A percentile compares a stretch with the other conserved stretches of the same genome.
phyloP scores from a whole-genome alignment of 2,888 invertebrate genomes.

The Tetragonisca angustula region DNA sequence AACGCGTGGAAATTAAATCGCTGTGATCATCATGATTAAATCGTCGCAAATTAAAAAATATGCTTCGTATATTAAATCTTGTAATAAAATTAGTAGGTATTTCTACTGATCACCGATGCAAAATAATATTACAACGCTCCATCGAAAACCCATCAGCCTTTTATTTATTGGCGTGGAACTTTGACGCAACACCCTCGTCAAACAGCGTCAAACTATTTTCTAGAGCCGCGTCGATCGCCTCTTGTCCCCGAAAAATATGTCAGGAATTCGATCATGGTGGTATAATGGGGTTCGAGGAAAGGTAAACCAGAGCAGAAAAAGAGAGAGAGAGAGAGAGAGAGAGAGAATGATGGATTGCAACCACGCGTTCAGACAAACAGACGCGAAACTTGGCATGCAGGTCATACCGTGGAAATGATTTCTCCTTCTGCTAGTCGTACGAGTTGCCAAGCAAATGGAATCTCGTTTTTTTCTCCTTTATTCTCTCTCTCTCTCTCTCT shows the following conservation, averaged over 20 bases:
- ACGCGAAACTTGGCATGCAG: slow-evolving; percentile 59
- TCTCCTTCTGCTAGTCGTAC: slow-evolving; percentile 42
- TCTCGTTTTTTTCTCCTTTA: background rate
- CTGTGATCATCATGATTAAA: too few relatives aligned
- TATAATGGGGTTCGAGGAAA: slow-evolving; percentile 53
- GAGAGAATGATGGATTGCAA: slow-evolving; percentile 47
- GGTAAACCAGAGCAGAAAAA: slow-evolving; percentile 45
- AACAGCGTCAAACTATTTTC: slow-evolving; percentile 30
- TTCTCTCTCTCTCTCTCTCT: background rate
- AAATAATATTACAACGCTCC: background rate
- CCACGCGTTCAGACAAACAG: slow-evolving; percentile 30
- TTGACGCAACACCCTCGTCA: slow-evolving; percentile 19
- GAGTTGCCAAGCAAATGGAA: slow-evolving; percentile 61
- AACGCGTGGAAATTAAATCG: too few relatives aligned
- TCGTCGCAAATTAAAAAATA: too few relatives aligned
- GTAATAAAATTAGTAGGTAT: too few relatives aligned
- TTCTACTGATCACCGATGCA: background rate
- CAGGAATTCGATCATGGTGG: slow-evolving; percentile 54
- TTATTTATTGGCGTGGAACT: slow-evolving; percentile 5
- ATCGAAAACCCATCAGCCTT: too few relatives aligned
- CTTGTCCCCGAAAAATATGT: slow-evolving; percentile 47
- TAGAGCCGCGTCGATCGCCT: slow-evolving; percentile 30
- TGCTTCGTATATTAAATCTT: too few relatives aligned
- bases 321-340: background rate
- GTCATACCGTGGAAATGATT: slow-evolving; percentile 46